Percentiles rank a stretch among this genome's conserved stretches.
Evolutionary conservation across 2,888 invertebrate species (phyloP).

Genomic region (Nomada fucata): DNA sequence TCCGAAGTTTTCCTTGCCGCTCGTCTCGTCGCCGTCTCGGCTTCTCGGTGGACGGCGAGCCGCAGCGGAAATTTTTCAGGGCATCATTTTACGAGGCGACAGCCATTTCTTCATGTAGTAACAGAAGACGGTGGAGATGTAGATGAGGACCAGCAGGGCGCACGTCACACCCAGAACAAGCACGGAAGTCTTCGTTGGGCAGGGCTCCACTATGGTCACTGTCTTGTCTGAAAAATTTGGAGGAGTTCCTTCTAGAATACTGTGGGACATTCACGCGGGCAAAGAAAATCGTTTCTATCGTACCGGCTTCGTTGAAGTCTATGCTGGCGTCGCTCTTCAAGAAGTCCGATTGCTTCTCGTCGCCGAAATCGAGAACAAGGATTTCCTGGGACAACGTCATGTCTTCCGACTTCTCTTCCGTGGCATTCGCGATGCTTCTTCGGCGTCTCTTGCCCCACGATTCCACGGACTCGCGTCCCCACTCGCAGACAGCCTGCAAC

Average conservation of each 20-base stretch:
- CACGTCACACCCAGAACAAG: constrained; percentile 95
- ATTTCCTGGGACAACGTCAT: constrained; percentile 98
- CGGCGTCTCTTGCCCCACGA: constrained; percentile 96
- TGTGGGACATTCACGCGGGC: too few species aligned
- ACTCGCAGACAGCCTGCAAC: constrained; percentile 93
- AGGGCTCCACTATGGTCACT: constrained; percentile 95
- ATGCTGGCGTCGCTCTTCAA: constrained; percentile 91
- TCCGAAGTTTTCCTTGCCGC: constrained; percentile 71
- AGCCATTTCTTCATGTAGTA: constrained; percentile 97
- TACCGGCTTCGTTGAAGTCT: constrained; percentile 85
- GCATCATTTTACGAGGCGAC: constrained; percentile 92
- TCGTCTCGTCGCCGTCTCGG: constrained; percentile 1
- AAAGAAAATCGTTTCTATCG: background rate
- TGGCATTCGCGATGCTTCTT: constrained; percentile 87
- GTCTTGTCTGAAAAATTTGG: constrained; percentile 90
- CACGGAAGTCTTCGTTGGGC: constrained; percentile 96
- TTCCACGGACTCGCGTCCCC: constrained; percentile 95
- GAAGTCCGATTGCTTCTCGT: constrained; percentile 93
- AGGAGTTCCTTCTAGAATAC: background rate
- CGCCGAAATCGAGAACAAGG: constrained; percentile 95
- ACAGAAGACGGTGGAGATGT: constrained; percentile 96
- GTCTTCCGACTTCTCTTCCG: constrained; percentile 90
- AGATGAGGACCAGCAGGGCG: constrained; percentile 94
- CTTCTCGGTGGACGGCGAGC: background rate
- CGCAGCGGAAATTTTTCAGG: constrained; percentile 82